Base-by-base conservation (phyloP, 1,140 invertebrate species). In the Periplaneta americana region DNA sequence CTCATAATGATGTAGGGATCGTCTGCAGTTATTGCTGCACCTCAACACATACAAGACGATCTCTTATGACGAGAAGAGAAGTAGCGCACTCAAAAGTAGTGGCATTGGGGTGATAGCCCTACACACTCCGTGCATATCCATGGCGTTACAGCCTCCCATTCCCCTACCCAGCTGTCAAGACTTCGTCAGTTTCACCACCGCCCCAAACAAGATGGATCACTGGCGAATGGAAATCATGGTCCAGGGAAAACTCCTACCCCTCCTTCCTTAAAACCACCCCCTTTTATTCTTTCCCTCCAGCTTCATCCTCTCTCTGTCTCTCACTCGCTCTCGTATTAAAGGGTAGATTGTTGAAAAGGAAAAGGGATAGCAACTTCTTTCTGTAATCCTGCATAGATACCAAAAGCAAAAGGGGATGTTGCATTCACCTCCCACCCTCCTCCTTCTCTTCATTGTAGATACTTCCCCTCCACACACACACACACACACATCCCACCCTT, bases 191-290 rank as follows among this genome's bases (percentile, higher is more conserved):
- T 89, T 88, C 88, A 66, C 48, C 48, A 66, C 88, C 88, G 88
- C 89, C 88, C 89, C 88, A 89, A 89, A 89, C 87, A 89, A 89
- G 88, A 89, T 89, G 88, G 88, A 89, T 89, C 87, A 88, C 88
- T 87, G 86, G 88, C 87, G 88, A 89, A 89, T 89, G 88, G 88
- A 89, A 89, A 89, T 89, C 88, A 89, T 88, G 88, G 87, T 88
- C 87, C 48, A 66, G 48, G 86, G 87, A 88, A 88, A 86, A 86
- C 87, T 85, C 85, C 85, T 86, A 36, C 76, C 76, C 81, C 84
- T 80, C 82, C 76, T 36, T 39, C 22, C 76, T 78, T 34, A 78
- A 36, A 33, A 34, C 34, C 76, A 28, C 31, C 76, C 76, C 34
- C 34, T 34, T 39, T 22, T 22, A 28, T 33, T 78, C 34, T 36